phyloP scores from a whole-genome alignment of 2,888 invertebrate species.

The Galeopsomyia nigrocyanea region DNA sequence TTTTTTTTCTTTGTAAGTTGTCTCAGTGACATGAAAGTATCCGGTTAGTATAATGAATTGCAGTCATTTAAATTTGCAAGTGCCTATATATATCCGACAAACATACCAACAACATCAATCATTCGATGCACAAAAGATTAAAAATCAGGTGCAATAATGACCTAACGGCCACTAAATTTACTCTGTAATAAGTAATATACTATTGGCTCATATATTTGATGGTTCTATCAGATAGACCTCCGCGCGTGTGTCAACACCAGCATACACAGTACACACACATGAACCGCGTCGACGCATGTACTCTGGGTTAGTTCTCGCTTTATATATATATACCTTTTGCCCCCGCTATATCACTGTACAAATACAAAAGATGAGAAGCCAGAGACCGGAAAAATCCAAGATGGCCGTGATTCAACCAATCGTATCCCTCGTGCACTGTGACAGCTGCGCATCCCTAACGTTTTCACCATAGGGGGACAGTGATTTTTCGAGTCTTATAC shows the following conservation, averaged over 20 bases:
- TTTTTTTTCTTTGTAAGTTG: too few species aligned
- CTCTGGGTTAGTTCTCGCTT: slow-evolving; percentile 8
- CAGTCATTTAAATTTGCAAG: too few species aligned
- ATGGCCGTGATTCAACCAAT: slow-evolving; percentile 66
- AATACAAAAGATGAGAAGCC: slow-evolving; percentile 59
- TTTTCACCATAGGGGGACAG: slow-evolving; percentile 19
- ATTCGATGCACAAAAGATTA: too few species aligned
- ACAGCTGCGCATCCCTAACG: slow-evolving; percentile 66
- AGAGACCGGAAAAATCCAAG: slow-evolving; percentile 67
- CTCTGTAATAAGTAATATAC: too few species aligned
- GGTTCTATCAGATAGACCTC: too few species aligned
- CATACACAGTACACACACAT: neutral
- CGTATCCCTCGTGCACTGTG: slow-evolving; percentile 53
- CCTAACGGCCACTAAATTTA: too few species aligned
- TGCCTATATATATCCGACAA: too few species aligned
- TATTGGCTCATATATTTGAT: too few species aligned
- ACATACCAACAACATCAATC: too few species aligned
- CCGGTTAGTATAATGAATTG: too few species aligned
- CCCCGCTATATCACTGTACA: slow-evolving; percentile 51
- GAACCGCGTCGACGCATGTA: neutral
- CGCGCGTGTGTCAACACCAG: neutral
- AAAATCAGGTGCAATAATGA: too few species aligned
- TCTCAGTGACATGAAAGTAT: too few species aligned
- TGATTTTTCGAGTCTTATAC: slow-evolving; percentile 35
- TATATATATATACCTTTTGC: slow-evolving; percentile 31